Percentiles rank a stretch among this genome's conserved stretches.
Evolutionary conservation across 2,888 invertebrate species (phyloP).

Genomic region (Heliconius charithonia): DNA sequence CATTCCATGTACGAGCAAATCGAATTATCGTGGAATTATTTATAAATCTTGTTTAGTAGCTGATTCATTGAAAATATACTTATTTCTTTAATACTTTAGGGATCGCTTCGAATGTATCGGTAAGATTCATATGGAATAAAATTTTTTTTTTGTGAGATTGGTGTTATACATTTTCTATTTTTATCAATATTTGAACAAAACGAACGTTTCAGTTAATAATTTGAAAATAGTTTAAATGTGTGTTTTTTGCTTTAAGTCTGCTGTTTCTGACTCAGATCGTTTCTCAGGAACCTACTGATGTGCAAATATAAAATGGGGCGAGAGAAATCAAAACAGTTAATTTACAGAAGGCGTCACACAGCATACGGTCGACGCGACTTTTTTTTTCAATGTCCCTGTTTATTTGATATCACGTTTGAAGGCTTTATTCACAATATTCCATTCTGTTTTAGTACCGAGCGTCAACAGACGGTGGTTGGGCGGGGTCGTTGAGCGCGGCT

Average conservation of each 20-base stretch:
- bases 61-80: conserved; percentile 1
- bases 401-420: not conserved
- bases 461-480: conserved; percentile 93
- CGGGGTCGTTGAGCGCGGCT: conserved; percentile 91
- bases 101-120: not conserved
- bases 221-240: not conserved
- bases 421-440: not conserved
- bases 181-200: not conserved
- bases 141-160: not conserved
- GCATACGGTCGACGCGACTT: not conserved
- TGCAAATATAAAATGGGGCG: not conserved
- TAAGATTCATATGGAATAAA: not conserved
- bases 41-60: not conserved
- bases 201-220: not conserved
- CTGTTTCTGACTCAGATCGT: too few relatives aligned
- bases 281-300: not conserved
- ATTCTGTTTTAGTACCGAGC: conserved; percentile 88
- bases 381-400: not conserved
- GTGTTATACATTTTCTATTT: not conserved
- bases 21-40: not conserved
- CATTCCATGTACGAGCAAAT: not conserved
- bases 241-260: too few relatives aligned
- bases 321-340: not conserved
- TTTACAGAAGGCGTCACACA: not conserved
- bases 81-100: not conserved